These are phyloP conservation scores for Sinonovacula constricta DNA, from an alignment of 1,140 invertebrate genomes.

Conservation along the genomic window DNA sequence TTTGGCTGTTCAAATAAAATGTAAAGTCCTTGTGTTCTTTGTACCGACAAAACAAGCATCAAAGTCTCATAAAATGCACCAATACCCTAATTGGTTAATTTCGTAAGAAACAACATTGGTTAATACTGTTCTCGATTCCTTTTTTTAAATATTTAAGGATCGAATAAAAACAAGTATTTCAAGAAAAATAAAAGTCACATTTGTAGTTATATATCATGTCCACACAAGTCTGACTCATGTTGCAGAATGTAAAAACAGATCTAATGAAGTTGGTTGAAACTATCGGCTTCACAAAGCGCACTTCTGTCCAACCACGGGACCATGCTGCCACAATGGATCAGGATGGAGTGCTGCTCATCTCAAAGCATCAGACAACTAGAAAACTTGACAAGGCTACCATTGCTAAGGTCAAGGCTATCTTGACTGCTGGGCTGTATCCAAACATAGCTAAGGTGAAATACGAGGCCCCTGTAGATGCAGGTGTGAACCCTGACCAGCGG, in stretches of 20 bases:
- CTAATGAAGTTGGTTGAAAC: constrained; percentile 69
- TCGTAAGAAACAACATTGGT: no score
- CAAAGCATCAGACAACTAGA: constrained; percentile 39
- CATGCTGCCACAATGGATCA: constrained; percentile 19
- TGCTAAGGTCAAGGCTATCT: constrained; percentile 72
- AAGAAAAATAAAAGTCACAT: no score
- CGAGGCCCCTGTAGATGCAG: constrained; percentile 65
- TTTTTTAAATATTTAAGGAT: no score
- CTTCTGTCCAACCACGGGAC: not conserved
- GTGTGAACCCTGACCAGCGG: constrained; percentile 56
- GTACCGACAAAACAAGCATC: no score
- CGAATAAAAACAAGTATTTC: no score
- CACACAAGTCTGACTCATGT: no score
- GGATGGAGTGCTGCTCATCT: constrained; percentile 63
- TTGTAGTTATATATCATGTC: no score
- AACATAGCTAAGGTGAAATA: constrained; percentile 69
- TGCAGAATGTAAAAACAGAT: constrained; percentile 74
- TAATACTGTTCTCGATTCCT: no score
- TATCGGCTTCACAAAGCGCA: constrained; percentile 66
- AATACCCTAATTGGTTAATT: no score
- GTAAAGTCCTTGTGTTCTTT: no score
- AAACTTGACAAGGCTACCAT: constrained; percentile 57
- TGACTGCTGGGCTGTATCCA: constrained; percentile 76
- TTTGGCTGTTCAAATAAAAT: no score
- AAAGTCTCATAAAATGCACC: no score